These are phyloP conservation scores for Drosophila colorata DNA, from an alignment of 2,888 invertebrate species.

Conservation along the genomic window DNA sequence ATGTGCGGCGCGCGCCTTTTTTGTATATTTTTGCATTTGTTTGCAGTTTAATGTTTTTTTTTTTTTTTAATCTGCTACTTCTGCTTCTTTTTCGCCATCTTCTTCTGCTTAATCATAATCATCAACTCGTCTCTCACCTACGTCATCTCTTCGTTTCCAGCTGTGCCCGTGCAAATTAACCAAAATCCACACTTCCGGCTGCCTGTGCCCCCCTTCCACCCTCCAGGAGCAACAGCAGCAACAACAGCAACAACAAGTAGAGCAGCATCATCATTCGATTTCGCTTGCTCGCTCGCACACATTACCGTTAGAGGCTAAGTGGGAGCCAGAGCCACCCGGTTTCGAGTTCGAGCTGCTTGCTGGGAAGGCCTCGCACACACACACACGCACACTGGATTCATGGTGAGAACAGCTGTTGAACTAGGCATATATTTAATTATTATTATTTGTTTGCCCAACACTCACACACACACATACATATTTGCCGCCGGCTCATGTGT, in stretches of 20 bases:
- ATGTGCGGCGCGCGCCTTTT: conserved; percentile 57
- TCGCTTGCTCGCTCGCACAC: conserved; percentile 19
- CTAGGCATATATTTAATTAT: conserved; percentile 72
- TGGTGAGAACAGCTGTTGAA: conserved; percentile 73
- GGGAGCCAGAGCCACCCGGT: conserved; percentile 56
- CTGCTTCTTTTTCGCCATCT: conserved; percentile 21
- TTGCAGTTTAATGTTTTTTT: conserved; percentile 20
- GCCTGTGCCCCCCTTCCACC: conserved; percentile 29
- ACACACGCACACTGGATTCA: conserved; percentile 68
- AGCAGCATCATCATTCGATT: conserved; percentile 29
- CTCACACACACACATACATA: conserved; percentile 16
- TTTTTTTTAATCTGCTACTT: conserved; percentile 29
- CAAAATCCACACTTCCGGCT: conserved; percentile 78
- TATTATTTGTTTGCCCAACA: conserved; percentile 66
- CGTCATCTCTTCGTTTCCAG: conserved; percentile 77
- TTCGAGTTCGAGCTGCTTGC: conserved; percentile 55
- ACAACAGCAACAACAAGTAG: conserved; percentile 10
- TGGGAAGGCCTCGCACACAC: conserved; percentile 55
- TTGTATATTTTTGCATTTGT: conserved; percentile 42
- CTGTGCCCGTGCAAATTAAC: conserved; percentile 79
- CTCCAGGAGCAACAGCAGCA: conserved; percentile 35
- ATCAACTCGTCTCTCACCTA: conserved; percentile 65
- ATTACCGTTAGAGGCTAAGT: conserved; percentile 39
- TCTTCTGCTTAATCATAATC: conserved; percentile 40
- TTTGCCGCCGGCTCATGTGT: conserved; percentile 56